phyloP scores from a whole-genome alignment of 1,140 invertebrate genomes.

The Drosophila trapezifrons region DNA sequence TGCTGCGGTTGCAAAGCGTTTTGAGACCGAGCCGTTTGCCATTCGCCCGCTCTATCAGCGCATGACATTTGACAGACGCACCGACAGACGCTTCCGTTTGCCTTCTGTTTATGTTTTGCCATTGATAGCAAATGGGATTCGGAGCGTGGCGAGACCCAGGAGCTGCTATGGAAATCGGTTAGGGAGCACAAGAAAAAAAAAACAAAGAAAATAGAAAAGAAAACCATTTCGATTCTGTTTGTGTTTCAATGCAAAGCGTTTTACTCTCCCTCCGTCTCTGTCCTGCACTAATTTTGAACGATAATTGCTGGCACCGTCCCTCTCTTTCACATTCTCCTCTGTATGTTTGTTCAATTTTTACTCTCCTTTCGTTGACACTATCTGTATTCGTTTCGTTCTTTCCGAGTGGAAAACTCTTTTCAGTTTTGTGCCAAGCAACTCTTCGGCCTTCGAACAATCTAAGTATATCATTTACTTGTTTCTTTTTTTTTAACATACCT shows the following conservation, averaged over 20 bases:
- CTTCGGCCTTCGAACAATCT: slow-evolving; percentile 7
- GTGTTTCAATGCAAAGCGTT: slow-evolving; percentile 41
- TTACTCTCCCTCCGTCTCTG: neutral
- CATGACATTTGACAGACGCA: slow-evolving; percentile 74
- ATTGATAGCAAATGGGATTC: slow-evolving; percentile 68
- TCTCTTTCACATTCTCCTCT: slow-evolving; percentile 9
- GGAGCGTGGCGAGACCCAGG: slow-evolving; percentile 56
- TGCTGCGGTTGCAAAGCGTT: slow-evolving; percentile 61
- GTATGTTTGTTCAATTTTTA: slow-evolving; percentile 45
- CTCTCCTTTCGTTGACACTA: slow-evolving; percentile 44
- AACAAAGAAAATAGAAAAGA: neutral
- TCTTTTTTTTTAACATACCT: slow-evolving; percentile 26
- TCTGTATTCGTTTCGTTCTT: slow-evolving; percentile 25
- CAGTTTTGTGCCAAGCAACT: slow-evolving; percentile 17
- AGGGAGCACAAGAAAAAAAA: neutral
- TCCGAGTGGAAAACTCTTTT: slow-evolving; percentile 7
- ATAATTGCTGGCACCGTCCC: slow-evolving; percentile 33
- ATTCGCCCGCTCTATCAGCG: slow-evolving; percentile 75
- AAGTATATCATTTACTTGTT: slow-evolving; percentile 33
- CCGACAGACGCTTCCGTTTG: slow-evolving; percentile 19
- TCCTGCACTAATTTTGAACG: slow-evolving; percentile 46
- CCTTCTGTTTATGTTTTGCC: slow-evolving; percentile 53
- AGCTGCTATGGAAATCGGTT: slow-evolving; percentile 44
- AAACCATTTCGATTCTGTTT: slow-evolving; percentile 8
- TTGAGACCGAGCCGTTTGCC: slow-evolving; percentile 64